Base-by-base conservation (phyloP, 2,888 invertebrate species). In the Rotaria magnacalcarata region DNA sequence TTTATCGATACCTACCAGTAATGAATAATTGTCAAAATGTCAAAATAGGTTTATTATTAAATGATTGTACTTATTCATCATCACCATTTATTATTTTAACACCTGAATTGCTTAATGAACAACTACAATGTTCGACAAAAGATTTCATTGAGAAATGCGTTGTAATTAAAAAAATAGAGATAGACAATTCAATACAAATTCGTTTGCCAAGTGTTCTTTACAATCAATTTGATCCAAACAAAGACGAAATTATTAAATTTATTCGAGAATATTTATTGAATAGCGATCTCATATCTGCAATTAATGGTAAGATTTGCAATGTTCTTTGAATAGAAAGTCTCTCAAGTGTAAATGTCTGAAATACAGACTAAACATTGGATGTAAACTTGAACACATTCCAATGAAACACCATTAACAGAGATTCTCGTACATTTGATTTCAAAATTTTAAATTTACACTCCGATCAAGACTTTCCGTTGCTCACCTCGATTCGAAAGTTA, bases 31-130 rank as follows among this genome's bases (percentile, higher is more conserved):
- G 87, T 67, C 47, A 47, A 47, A 24, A 80, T 80, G 34, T 87
- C 56, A 87, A 89, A 47, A 85, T 89, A 56, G 87, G 89, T 84
- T 90, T 90, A 88, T 88, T 89, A 21, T 87, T 89, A 41, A 89
- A 89, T 85, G 88, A 89, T 50, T 90, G 90, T 27, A 88, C 88
- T 84, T 84, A 88, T 41, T 89, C 89, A 16, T 90, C 90, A 43
- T 89, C 90, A 10, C 89, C 90, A 54, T 24, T 80, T n/a, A 43
- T 47, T 8, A 88, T 90, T 24, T 87, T 90, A 41, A 87, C 88
- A 24, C 89, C 89, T 27, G 89, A 88, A 19, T 87, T 87, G 34
- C 87, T 90, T 2, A 85, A 87, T 16, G 84, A 88, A 14, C 89
- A 90, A 87, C 86, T 90, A 74, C 88, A 89, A 60, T 60, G 86